Base-by-base conservation (phyloP, 2,888 invertebrate genomes). In the Agrochola lychnidis region DNA sequence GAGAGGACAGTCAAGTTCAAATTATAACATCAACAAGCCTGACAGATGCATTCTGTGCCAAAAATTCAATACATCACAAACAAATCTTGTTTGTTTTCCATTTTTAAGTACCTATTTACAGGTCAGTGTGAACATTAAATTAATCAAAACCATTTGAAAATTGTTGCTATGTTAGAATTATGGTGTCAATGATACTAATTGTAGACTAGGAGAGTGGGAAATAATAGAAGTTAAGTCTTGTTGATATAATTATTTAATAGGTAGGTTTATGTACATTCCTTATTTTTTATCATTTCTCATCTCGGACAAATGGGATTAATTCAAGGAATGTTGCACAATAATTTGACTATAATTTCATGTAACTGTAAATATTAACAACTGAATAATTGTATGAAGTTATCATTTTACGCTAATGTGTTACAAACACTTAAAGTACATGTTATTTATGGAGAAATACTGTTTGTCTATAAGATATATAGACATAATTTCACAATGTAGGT, bases 231-330 rank as follows among this genome's bases (percentile, higher is more conserved):
- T 76, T 75, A 59, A 59, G 66, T 82, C 75, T 87, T 85, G 84
- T 90, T 89, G 91, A 91, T 92, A 91, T 90, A 92, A 92, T 92
- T 93, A 91, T 94, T 95, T 95, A 94, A 94, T 88, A 85, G 78
- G 81, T 81, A 87, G 83, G 75, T 95, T 92, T 94, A 95, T 95
- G 90, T 96, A 95, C 96, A 96, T 95, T 94, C 95, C 96, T 94
- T 93, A 93, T 88, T 90, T 91, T 85, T 87, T 89, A 71, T 74
- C 85, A 90, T 86, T 89, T 88, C 87, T 84, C 83, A 83, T 73
- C 76, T 82, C 83, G 73, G 89, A 89, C 88, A 89, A 88, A 86
- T 89, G 88, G 88, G 88, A 89, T 87, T 86, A 89, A 89, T 91
- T 90, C 89, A 93, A 95, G 96, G 95, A 95, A 96, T 96, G 96